Evolutionary conservation across 2,797 vertebrate species (phyloP), one percentile per base, ranked within the genome.

Genomic region (Glossophaga mutica): DNA sequence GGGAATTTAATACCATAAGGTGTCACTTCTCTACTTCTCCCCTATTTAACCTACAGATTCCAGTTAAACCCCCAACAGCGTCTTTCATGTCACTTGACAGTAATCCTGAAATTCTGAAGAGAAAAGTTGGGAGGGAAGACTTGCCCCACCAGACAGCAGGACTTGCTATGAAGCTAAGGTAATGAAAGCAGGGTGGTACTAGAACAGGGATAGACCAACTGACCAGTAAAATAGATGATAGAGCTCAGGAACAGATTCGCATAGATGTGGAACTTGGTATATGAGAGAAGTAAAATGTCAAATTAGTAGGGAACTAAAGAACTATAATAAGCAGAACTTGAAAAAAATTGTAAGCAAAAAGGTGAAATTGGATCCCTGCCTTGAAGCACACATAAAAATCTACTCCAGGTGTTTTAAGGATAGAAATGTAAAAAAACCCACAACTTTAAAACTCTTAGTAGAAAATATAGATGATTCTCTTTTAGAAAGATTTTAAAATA

Each of bases 401-500:
- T 91, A 86, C 59, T 90, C 52, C 65, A 94, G 77, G 84, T 90
- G 67, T 78, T 22, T 78, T 94, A 82, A 96, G 57, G 46, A 86
- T 90, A 68, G 19, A 96, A 92, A 88, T 68, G 62, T 74, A 68
- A 94, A 7, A 91, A 90, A 32, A 1, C 16, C 6, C 26, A 85
- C 65, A 94, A 73, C 82, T 95, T 77, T 67, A 83, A 94, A 89
- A 52, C 87, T 94, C 57, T 67, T 90, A 89, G 73, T 87, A 87
- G 74, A 52, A 96, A 96, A 85, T 59, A 34, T 29, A 87, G 55
- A 22, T 86, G 48, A 86, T 93, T 91, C 34, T 83, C 78, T 89
- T 93, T 81, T 87, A 95, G 44, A 91, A 82, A 44, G 71, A 79
- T 87, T 92, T 94, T 93, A 22, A 85, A 96, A 85, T 90, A 83